Base-by-base conservation (phyloP, 2,888 invertebrate genomes). In the Rutpela maculata region DNA sequence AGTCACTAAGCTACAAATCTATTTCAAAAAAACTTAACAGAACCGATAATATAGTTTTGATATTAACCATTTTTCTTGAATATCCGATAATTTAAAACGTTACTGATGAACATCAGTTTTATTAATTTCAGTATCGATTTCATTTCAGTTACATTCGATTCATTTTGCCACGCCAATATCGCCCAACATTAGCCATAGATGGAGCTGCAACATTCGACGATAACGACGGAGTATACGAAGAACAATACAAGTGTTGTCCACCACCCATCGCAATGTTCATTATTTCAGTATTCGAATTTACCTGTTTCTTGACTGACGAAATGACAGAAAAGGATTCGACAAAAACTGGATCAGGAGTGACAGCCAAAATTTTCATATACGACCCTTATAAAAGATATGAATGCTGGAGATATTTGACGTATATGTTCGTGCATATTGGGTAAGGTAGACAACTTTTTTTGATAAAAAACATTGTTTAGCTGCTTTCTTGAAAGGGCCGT, bases 401-500 rank as follows among this genome's bases (percentile, higher is more conserved):
- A 90, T 95, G 94, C 0, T 99, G 99, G 99, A 92, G 99, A 85
- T 99, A 95, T 89, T 85, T 98, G 66, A 95, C 97, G 0, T 99
- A 99, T 88, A 98, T 98, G 97, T 95, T 99, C 88, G 97, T 99
- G 26, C 99, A 99, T 90, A 95, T 97, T 79, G 98, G 98, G 95
- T 96, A 88, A 91, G 93, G 38, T 10, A 57, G n/a, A n/a, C n/a
- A n/a, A n/a, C n/a, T n/a, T n/a, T n/a, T n/a, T n/a, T n/a, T n/a
- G n/a, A n/a, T n/a, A n/a, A n/a, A n/a, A n/a, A n/a, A n/a, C n/a
- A n/a, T n/a, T n/a, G n/a, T n/a, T n/a, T n/a, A n/a, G n/a, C n/a
- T n/a, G n/a, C n/a, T n/a, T n/a, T n/a, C n/a, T n/a, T n/a, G n/a
- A n/a, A n/a, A n/a, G n/a, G n/a, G n/a, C n/a, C n/a, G n/a, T n/a